Evolutionary conservation across 2,888 invertebrate genomes (phyloP).

Genomic region (Callyntrura guangdongensis): DNA sequence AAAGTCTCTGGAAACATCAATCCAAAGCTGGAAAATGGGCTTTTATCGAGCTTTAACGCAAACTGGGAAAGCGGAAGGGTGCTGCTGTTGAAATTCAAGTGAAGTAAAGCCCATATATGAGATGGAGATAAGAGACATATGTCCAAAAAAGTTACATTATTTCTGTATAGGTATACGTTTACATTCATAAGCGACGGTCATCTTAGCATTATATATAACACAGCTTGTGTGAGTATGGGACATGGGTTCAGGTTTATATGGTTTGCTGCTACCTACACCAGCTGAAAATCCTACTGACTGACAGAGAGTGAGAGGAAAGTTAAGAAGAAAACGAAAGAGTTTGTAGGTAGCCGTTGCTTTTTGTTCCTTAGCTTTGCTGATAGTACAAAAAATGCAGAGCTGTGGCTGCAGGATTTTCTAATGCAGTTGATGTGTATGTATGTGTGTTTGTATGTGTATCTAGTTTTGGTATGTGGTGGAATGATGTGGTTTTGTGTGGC

Average conservation of each 20-base stretch:
- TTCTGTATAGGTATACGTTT: not conserved
- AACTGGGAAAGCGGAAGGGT: slow-evolving; percentile 20
- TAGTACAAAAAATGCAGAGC: not conserved
- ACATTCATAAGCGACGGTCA: not conserved
- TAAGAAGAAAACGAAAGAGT: slow-evolving; percentile 14
- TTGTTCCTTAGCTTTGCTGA: not conserved
- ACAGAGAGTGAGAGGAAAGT: slow-evolving; percentile 3
- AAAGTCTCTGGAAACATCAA: slow-evolving; percentile 60
- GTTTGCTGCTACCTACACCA: no score
- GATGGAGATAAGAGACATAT: slow-evolving; percentile 24
- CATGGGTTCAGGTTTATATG: not conserved
- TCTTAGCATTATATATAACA: not conserved
- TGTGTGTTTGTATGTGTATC: slow-evolving; percentile 9
- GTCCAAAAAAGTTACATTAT: not conserved
- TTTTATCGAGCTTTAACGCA: slow-evolving; percentile 68
- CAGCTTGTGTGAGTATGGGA: no score
- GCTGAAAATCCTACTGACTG: no score
- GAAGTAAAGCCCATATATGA: slow-evolving; percentile 1
- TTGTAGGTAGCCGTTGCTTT: not conserved
- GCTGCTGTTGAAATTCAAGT: slow-evolving; percentile 6
- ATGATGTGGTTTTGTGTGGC: slow-evolving; percentile 21
- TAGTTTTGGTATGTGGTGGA: not conserved
- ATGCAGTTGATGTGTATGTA: slow-evolving; percentile 37
- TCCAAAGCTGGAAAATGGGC: slow-evolving; percentile 58
- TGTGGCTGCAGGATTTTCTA: slow-evolving; percentile 1